Evolutionary conservation across 2,797 vertebrate genomes (phyloP), one percentile per base, ranked within the genome.

Genomic region (Spinibarbus caldwelli): DNA sequence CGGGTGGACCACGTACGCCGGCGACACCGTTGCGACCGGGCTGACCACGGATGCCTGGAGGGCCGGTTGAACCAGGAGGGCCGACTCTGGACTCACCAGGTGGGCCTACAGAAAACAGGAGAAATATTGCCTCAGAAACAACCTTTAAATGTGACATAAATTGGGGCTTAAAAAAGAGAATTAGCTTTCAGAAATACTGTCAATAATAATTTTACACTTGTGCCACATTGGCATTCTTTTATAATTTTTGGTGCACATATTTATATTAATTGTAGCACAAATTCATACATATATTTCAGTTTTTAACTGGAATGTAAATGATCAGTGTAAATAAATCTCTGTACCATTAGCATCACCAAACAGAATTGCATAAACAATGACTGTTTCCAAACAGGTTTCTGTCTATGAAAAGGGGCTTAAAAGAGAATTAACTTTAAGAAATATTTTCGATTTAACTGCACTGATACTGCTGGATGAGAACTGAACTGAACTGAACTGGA

Each of bases 11-110:
- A 52, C 98, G 95, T 86, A 96, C 91, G 10, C 98, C 98, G 0
- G 94, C 92, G 64, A 96, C 94, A 76, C 98, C 98, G 29, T 96
- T 96, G 87, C 98, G 97, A 78, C 98, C 98, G 0, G 97, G 96
- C 0, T 97, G 96, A 0, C 98, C 98, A 0, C 97, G 97, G 6
- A 96, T 89, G 80, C 98, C 98, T 31, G 95, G 86, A 67, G 97
- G 95, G 85, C 98, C 98, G 82, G 94, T 59, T 29, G 97, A 91
- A 38, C 98, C 98, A 79, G 96, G 90, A 68, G 97, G 89, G 66
- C 98, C 98, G 0, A 94, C 96, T 94, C 97, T 95, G 90, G 97
- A 97, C 85, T 99, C 97, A 88, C 98, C 98, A 92, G 92, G 94
- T 68, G 96, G 96, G 92, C 98, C 98, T 99, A 91, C 71, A 2